Percentiles rank a stretch among this genome's conserved stretches.
phyloP scores from a whole-genome alignment of 2,888 invertebrate species.

The Melinaea marsaeus region DNA sequence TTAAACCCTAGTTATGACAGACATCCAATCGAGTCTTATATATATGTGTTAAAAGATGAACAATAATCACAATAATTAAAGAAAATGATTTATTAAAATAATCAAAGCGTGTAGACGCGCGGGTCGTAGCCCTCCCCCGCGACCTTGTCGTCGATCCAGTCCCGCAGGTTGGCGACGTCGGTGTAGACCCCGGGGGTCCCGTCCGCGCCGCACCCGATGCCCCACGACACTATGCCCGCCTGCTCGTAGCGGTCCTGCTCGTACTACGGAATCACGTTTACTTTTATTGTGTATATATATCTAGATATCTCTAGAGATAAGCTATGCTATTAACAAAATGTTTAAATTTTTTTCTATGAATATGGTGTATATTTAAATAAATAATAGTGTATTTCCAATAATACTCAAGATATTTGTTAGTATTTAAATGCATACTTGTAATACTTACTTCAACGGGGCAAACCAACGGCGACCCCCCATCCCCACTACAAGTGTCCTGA shows the following conservation, averaged over 20 bases:
- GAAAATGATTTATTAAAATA: background rate
- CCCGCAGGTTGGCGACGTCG: conserved; percentile 78
- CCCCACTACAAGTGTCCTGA: conserved; percentile 86
- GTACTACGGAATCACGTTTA: conserved; percentile 25
- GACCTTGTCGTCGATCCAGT: conserved; percentile 83
- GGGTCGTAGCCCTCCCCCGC: conserved; percentile 64
- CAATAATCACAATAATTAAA: background rate
- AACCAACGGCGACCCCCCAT: conserved; percentile 88
- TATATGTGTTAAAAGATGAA: too few relatives aligned
- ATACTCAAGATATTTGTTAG: too few relatives aligned
- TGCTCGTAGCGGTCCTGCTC: conserved; percentile 41
- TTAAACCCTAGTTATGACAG: too few relatives aligned
- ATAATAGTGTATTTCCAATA: too few relatives aligned
- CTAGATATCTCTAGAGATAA: too few relatives aligned
- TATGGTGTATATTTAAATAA: too few relatives aligned
- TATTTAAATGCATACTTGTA: too few relatives aligned
- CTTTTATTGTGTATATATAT: too few relatives aligned
- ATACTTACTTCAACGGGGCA: conserved; percentile 79
- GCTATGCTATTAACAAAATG: too few relatives aligned
- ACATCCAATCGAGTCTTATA: too few relatives aligned
- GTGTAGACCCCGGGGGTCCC: conserved; percentile 36
- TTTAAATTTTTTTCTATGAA: too few relatives aligned
- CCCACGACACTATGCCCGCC: conserved; percentile 85
- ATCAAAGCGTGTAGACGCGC: conserved; percentile 41
- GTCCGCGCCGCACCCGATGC: conserved; percentile 80